Conservation (phyloP, 2,888 invertebrate genomes). For the Drosophila cyrtoloma region DNA sequence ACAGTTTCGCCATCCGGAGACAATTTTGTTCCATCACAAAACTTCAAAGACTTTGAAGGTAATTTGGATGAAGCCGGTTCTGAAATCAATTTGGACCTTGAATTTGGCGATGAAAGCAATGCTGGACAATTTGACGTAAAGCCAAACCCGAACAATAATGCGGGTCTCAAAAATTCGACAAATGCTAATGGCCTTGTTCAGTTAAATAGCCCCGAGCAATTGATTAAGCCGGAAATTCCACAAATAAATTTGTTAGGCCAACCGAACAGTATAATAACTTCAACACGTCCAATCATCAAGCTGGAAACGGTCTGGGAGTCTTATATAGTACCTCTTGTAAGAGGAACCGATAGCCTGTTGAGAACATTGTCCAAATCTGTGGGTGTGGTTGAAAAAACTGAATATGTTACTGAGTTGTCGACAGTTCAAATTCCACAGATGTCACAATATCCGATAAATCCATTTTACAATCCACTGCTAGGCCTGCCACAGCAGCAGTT, state of each 20-base stretch:
- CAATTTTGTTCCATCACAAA: constrained; percentile 94
- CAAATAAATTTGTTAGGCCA: constrained; percentile 90
- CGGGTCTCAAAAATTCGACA: constrained; percentile 54
- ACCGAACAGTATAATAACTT: constrained; percentile 87
- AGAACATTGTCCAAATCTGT: constrained; percentile 92
- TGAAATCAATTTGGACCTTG: constrained; percentile 93
- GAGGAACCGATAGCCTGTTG: constrained; percentile 90
- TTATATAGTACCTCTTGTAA: constrained; percentile 91
- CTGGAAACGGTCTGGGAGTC: constrained; percentile 93
- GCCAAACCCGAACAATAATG: constrained; percentile 56
- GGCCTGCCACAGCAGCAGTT: constrained; percentile 89
- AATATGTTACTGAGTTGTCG: constrained; percentile 91
- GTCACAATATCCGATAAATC: constrained; percentile 84
- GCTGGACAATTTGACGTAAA: constrained; percentile 85
- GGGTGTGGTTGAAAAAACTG: constrained; percentile 92
- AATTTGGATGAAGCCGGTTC: constrained; percentile 95
- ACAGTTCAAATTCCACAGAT: constrained; percentile 87
- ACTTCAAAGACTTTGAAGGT: constrained; percentile 94
- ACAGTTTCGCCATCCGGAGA: constrained; percentile 93
- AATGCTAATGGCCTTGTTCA: constrained; percentile 42
- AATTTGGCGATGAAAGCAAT: constrained; percentile 92
- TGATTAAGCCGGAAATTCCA: constrained; percentile 86
- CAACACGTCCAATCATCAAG: constrained; percentile 91
- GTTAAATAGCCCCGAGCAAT: constrained; percentile 36
- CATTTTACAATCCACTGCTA: constrained; percentile 85